These are phyloP conservation scores for Adelges cooleyi DNA, from an alignment of 1,140 invertebrate genomes.

Conservation along the genomic window DNA sequence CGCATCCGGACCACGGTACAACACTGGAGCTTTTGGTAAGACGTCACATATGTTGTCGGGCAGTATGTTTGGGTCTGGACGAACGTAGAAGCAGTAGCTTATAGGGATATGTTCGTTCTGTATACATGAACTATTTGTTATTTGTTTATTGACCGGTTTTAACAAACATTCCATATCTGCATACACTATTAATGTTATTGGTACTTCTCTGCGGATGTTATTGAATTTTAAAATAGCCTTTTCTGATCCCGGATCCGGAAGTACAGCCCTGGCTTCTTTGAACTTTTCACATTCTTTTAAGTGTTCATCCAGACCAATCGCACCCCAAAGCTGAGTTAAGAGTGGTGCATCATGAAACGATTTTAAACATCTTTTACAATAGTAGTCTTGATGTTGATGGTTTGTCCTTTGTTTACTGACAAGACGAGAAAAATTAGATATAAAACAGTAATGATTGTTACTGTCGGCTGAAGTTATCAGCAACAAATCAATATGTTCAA, in stretches of 20 bases:
- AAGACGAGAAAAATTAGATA: neutral
- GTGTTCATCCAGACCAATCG: neutral
- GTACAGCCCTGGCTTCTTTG: neutral
- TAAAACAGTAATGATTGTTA: constrained; percentile 2
- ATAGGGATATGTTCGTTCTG: neutral
- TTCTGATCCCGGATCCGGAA: neutral
- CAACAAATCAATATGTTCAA: neutral
- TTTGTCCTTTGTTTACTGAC: neutral
- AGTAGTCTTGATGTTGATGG: neutral
- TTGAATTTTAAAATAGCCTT: neutral
- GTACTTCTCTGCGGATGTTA: neutral
- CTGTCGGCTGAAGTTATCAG: neutral
- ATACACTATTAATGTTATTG: neutral
- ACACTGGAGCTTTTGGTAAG: too few relatives aligned
- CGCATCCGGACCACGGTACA: too few relatives aligned
- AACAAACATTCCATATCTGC: neutral
- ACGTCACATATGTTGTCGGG: too few relatives aligned
- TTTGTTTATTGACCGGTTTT: neutral
- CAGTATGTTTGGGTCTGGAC: too few relatives aligned
- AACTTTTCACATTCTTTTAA: neutral
- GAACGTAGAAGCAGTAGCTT: neutral
- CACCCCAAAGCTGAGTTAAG: too few relatives aligned
- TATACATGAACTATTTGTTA: neutral
- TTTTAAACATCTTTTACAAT: neutral
- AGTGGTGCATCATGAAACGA: neutral